These are phyloP conservation scores for Coranthus polyacanthus DNA, from an alignment of 2,797 vertebrate species.

Conservation along the genomic window DNA sequence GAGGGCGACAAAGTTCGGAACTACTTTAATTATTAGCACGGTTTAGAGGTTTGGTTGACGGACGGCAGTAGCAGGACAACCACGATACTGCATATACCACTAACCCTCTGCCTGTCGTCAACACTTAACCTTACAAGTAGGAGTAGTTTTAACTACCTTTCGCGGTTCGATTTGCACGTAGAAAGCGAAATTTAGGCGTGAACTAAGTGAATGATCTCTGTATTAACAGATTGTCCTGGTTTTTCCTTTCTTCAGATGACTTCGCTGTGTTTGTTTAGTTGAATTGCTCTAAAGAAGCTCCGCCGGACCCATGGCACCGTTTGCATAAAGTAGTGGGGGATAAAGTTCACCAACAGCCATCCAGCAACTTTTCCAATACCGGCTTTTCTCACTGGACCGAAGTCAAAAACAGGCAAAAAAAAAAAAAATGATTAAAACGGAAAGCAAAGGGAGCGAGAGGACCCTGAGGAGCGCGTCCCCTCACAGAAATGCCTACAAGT, in stretches of 20 bases:
- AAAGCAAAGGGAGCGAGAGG: slow-evolving; percentile 91
- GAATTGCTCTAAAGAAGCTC: slow-evolving; percentile 63
- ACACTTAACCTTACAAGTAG: neutral
- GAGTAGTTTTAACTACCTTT: neutral
- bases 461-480: slow-evolving; percentile 93
- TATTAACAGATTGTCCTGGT: slow-evolving; percentile 27
- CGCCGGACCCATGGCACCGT: slow-evolving; percentile 68
- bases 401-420: slow-evolving; percentile 60
- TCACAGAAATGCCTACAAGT: slow-evolving; percentile 94
- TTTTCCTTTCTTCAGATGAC: slow-evolving; percentile 59
- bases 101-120: too few species aligned
- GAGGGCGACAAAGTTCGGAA: too few species aligned
- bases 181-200: neutral
- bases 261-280: slow-evolving; percentile 58
- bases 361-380: slow-evolving; percentile 20
- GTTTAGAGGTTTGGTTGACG: slow-evolving; percentile 11
- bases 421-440: slow-evolving; percentile 94
- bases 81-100: too few species aligned
- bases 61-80: slow-evolving; percentile 22
- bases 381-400: slow-evolving; percentile 25
- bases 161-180: slow-evolving; percentile 1
- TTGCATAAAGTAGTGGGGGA: slow-evolving; percentile 48
- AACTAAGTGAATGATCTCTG: neutral
- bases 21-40: neutral
- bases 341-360: slow-evolving; percentile 40